phyloP scores from a whole-genome alignment of 2,113 vertebrate species.

The Cynocephalus volans region DNA sequence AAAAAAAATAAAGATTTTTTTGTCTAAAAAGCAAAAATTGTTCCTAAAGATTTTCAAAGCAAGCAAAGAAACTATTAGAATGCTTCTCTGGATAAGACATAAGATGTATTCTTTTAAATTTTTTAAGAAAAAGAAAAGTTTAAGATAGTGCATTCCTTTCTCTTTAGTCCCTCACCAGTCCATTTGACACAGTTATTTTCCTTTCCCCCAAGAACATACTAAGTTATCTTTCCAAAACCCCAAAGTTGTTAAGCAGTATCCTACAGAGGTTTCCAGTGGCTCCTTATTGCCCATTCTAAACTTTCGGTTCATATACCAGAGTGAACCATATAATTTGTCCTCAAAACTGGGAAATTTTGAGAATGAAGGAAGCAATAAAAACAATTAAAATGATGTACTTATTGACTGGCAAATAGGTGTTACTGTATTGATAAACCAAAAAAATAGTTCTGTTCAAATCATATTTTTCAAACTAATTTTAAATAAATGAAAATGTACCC shows the following conservation, averaged over 20 bases:
- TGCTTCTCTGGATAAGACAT: too few relatives aligned
- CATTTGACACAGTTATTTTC: too few relatives aligned
- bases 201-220: too few relatives aligned
- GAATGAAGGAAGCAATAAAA: neutral
- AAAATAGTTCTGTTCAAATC: neutral
- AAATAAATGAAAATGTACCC: neutral
- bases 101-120: too few relatives aligned
- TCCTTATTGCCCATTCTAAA: neutral
- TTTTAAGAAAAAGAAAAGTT: too few relatives aligned
- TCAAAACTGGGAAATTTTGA: neutral
- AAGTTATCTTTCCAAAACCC: neutral
- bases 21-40: too few relatives aligned
- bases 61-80: too few relatives aligned
- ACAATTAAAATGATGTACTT: neutral
- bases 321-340: neutral
- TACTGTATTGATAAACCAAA: neutral
- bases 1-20: neutral
- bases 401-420: neutral
- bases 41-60: too few relatives aligned
- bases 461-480: neutral
- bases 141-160: too few relatives aligned
- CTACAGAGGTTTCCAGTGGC: neutral
- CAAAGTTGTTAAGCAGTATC: neutral
- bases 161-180: too few relatives aligned
- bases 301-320: neutral